Evolutionary conservation across 2,797 vertebrate genomes (phyloP).

Genomic region (Enteromius argenteus): DNA sequence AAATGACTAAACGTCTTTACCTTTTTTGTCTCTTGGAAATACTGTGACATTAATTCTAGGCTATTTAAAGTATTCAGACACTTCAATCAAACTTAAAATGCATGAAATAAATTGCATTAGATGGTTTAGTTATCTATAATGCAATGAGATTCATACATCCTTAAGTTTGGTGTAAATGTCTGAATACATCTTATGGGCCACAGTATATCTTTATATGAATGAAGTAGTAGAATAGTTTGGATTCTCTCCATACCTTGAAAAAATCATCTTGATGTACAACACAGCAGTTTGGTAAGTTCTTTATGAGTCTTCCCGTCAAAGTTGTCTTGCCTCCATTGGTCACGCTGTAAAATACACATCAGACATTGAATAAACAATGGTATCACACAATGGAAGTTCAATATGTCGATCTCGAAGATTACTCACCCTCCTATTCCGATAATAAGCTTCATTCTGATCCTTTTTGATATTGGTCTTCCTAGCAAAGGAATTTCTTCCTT

Average conservation of each 20-base stretch:
- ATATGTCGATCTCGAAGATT: background rate
- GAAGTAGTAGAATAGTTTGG: background rate
- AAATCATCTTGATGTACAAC: constrained; percentile 96
- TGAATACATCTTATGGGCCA: background rate
- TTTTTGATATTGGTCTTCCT: constrained; percentile 66
- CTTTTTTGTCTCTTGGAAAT: constrained; percentile 6
- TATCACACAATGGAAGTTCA: background rate
- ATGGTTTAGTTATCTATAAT: background rate
- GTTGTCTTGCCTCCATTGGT: constrained; percentile 98
- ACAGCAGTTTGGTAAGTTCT: constrained; percentile 91
- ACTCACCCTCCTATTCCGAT: constrained; percentile 94
- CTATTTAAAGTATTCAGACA: background rate
- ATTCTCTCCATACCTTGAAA: constrained; percentile 86
- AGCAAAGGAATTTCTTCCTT: constrained; percentile 58
- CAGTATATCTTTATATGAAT: background rate
- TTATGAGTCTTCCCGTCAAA: constrained; percentile 84
- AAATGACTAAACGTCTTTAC: constrained; percentile 46
- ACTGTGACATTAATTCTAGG: background rate
- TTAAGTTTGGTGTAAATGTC: constrained; percentile 8
- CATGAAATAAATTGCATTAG: background rate
- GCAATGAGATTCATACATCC: background rate
- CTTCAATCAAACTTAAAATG: background rate
- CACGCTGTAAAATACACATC: constrained; percentile 76
- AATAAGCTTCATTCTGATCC: constrained; percentile 85
- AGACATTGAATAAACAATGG: background rate